phyloP scores from a whole-genome alignment of 2,888 invertebrate species.

The Pantelozetes paolii region DNA sequence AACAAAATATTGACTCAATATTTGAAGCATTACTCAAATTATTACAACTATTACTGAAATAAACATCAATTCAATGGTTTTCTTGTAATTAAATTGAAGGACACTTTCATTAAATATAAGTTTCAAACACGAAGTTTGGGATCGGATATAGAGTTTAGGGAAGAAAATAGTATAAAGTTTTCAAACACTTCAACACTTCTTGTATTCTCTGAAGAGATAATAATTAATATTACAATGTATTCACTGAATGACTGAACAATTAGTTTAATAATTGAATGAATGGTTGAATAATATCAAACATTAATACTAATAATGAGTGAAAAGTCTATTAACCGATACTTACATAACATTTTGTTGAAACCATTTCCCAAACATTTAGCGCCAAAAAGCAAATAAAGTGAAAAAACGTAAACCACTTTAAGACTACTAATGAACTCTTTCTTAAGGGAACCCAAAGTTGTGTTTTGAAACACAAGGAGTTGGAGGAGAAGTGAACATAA shows the following conservation, averaged over 20 bases:
- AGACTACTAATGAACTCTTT: background rate
- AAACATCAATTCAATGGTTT: background rate
- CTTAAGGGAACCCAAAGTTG: background rate
- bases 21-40: no score
- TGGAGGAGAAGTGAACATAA: background rate
- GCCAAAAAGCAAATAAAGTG: background rate
- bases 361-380: background rate
- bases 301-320: background rate
- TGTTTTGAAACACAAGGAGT: background rate
- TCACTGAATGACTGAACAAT: background rate
- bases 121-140: no score
- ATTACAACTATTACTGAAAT: no score
- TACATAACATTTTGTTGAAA: constrained; percentile 28
- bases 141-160: no score
- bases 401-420: background rate
- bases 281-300: background rate
- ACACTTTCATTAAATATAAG: no score
- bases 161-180: no score
- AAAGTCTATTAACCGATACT: background rate
- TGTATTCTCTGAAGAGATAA: no score
- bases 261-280: background rate
- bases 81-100: constrained; percentile 9
- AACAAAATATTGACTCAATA: no score
- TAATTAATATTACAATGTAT: no score
- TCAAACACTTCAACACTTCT: no score